These are phyloP conservation scores for Herpetotheres cachinnans DNA, from an alignment of 2,113 vertebrate genomes.

Conservation along the genomic window DNA sequence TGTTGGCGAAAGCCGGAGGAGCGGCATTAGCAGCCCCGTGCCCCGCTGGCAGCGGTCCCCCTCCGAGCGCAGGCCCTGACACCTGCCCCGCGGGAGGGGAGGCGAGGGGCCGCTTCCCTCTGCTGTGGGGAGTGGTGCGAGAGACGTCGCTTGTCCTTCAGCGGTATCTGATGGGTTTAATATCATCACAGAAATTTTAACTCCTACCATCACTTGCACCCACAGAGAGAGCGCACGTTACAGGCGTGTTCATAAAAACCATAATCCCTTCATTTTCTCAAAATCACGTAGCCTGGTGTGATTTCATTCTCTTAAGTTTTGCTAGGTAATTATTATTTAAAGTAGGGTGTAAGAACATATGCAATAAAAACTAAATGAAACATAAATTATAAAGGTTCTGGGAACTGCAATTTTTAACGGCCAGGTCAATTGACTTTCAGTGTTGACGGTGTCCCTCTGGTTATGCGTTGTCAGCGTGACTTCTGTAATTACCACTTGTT, in stretches of 20 bases:
- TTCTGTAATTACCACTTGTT: not conserved
- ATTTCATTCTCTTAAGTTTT: not conserved
- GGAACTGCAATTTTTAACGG: not conserved
- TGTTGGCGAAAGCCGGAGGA: fast-evolving
- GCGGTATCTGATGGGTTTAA: not conserved
- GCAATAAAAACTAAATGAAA: not conserved
- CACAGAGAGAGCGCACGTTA: fast-evolving
- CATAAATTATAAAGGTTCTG: not conserved
- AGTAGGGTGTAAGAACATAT: not conserved
- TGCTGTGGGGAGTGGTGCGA: not conserved
- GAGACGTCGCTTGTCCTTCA: fast-evolving
- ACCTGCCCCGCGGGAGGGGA: not conserved
- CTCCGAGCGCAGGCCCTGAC: fast-evolving
- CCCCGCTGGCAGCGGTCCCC: not conserved
- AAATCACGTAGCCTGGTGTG: not conserved
- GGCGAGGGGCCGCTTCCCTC: not conserved
- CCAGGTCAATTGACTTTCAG: not conserved
- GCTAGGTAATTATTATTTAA: not conserved
- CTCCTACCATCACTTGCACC: fast-evolving
- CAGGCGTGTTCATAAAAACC: not conserved
- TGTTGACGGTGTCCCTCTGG: not conserved
- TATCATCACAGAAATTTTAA: not conserved
- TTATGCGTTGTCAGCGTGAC: not conserved
- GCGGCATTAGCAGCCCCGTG: not conserved
- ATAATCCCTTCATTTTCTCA: not conserved